Evolutionary conservation across 1,140 invertebrate species (phyloP).

Genomic region (Sogatella furcifera): DNA sequence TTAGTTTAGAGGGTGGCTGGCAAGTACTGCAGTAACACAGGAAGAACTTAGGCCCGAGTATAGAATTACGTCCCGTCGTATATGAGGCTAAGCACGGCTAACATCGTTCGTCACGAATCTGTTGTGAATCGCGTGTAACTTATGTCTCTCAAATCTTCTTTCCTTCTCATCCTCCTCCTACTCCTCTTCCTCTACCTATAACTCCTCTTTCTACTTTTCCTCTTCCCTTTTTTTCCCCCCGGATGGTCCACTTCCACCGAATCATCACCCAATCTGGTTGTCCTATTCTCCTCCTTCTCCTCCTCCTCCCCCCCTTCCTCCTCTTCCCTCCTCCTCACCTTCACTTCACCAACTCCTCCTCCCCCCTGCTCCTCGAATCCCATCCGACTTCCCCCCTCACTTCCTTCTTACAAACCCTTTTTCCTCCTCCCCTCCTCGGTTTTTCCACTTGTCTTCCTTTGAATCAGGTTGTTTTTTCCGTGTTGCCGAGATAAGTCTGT

Average conservation of each 20-base stretch:
- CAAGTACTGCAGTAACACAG: no score
- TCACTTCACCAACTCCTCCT: neutral
- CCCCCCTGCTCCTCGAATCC: neutral
- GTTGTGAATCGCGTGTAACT: no score
- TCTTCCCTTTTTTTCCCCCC: slow-evolving; percentile 5
- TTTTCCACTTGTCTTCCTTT: slow-evolving; percentile 4
- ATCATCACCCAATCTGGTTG: slow-evolving; percentile 7
- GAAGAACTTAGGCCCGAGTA: no score
- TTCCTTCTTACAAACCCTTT: slow-evolving; percentile 20
- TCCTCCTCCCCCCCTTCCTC: neutral
- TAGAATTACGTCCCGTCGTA: no score
- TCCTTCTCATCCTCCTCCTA: slow-evolving; percentile 3
- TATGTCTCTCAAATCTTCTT: no score
- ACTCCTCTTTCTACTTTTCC: slow-evolving; percentile 1
- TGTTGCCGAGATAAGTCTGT: no score
- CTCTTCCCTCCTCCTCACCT: neutral
- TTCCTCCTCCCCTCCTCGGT: slow-evolving; percentile 21
- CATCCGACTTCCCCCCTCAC: slow-evolving; percentile 10
- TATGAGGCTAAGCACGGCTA: no score
- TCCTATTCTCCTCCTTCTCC: neutral
- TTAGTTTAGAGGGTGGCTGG: no score
- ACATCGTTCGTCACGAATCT: no score
- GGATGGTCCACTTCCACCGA: slow-evolving; percentile 7
- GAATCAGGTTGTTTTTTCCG: no score
- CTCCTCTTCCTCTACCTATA: neutral